Conservation (phyloP, 2,888 invertebrate species). For the Mesorhabditis spiculigera region DNA sequence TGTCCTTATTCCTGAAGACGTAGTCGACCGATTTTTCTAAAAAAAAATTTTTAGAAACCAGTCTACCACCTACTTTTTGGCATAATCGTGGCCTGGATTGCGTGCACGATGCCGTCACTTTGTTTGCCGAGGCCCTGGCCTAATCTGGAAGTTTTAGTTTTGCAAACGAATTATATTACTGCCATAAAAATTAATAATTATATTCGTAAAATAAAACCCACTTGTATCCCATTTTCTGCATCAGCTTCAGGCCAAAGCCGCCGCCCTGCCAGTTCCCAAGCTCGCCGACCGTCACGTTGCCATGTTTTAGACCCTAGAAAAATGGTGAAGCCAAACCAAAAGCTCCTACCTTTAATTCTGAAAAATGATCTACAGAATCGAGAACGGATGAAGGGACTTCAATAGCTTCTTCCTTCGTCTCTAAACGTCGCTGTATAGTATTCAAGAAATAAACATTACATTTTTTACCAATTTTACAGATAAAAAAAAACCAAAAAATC, state of each 20-base stretch:
- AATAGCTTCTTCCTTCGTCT: not conserved
- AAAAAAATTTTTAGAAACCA: too few species aligned
- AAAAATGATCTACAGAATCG: not conserved
- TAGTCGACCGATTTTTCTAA: conserved; percentile 34
- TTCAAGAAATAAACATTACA: too few species aligned
- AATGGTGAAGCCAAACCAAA: not conserved
- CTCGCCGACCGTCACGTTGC: conserved; percentile 22
- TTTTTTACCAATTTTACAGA: too few species aligned
- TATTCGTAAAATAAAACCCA: conserved; percentile 14
- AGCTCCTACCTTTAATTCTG: conserved; percentile 4
- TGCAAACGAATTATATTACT: not conserved
- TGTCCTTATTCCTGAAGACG: conserved; percentile 21
- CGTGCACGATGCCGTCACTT: conserved; percentile 42
- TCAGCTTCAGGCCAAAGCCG: conserved; percentile 35
- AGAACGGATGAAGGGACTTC: not conserved
- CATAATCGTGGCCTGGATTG: conserved; percentile 34
- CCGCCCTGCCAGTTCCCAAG: conserved; percentile 37
- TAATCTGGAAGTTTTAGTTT: conserved; percentile 1
- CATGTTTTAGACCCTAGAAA: not conserved
- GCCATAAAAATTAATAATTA: not conserved
- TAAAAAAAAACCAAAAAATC: too few species aligned
- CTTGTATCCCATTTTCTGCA: conserved; percentile 43
- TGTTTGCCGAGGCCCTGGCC: conserved; percentile 34
- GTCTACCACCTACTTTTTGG: conserved; percentile 32
- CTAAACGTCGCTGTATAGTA: not conserved